A percentile compares a stretch with the other conserved stretches of the same genome.
Conservation (phyloP, 1,140 invertebrate species). For the Thalassaphorura encarpata region DNA sequence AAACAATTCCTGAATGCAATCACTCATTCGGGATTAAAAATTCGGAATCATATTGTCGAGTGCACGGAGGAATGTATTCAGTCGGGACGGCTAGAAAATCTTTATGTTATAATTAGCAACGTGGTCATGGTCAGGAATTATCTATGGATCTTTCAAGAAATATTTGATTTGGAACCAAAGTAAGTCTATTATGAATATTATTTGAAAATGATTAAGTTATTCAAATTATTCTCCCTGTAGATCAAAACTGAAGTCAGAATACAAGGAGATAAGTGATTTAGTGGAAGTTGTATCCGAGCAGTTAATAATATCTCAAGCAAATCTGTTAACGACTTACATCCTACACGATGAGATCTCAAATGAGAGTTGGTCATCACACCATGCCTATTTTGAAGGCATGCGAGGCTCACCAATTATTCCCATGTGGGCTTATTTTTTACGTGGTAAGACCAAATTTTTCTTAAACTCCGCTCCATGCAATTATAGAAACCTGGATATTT, state of each 20-base stretch:
- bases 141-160: slow-evolving; percentile 28
- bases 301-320: slow-evolving; percentile 61
- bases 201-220: too few relatives aligned
- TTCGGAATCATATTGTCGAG: slow-evolving; percentile 26
- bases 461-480: background rate
- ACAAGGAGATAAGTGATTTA: slow-evolving; percentile 66
- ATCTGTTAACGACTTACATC: slow-evolving; percentile 61
- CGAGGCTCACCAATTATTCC: slow-evolving; percentile 63
- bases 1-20: slow-evolving; percentile 31
- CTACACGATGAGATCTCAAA: slow-evolving; percentile 64
- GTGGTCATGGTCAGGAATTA: slow-evolving; percentile 31
- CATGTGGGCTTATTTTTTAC: slow-evolving; percentile 78
- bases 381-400: slow-evolving; percentile 54
- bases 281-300: slow-evolving; percentile 66
- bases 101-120: slow-evolving; percentile 32
- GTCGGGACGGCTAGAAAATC: slow-evolving; percentile 28
- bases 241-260: slow-evolving; percentile 34
- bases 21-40: slow-evolving; percentile 21
- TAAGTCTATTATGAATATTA: slow-evolving; percentile 22
- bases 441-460: slow-evolving; percentile 53
- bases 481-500: background rate
- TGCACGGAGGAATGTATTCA: slow-evolving; percentile 25
- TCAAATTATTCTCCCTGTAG: slow-evolving; percentile 14
- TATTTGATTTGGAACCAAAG: slow-evolving; percentile 28
- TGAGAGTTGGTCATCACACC: slow-evolving; percentile 52